Evolutionary conservation across 2,888 invertebrate species (phyloP).

Genomic region (Chydorus sphaericus): DNA sequence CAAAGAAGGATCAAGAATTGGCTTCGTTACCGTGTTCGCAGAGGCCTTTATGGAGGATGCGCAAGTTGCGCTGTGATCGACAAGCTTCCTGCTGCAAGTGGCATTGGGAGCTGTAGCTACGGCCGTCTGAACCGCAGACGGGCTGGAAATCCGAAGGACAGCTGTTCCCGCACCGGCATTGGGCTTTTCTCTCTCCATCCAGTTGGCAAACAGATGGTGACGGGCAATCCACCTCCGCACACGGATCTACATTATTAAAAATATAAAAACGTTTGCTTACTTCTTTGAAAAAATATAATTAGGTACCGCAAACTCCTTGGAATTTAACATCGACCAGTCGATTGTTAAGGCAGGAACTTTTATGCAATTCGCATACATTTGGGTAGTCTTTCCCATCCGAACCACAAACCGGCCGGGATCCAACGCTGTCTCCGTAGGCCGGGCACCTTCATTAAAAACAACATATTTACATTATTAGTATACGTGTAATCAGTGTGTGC

Average conservation of each 20-base stretch:
- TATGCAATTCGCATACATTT: slow-evolving; percentile 34
- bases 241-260: slow-evolving; percentile 56
- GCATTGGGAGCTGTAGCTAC: slow-evolving; percentile 69
- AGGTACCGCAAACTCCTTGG: slow-evolving; percentile 47
- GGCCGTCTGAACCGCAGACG: slow-evolving; percentile 47
- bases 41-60: slow-evolving; percentile 65
- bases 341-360: slow-evolving; percentile 31
- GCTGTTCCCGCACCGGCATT: slow-evolving; percentile 62
- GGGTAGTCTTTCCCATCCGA: slow-evolving; percentile 35
- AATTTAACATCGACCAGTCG: slow-evolving; percentile 39
- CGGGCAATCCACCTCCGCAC: slow-evolving; percentile 57
- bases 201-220: slow-evolving; percentile 69
- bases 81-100: slow-evolving; percentile 64
- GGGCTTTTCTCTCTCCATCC: slow-evolving; percentile 57
- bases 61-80: slow-evolving; percentile 50
- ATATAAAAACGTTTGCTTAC: neutral
- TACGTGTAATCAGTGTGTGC: neutral
- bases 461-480: neutral
- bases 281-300: neutral
- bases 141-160: slow-evolving; percentile 59
- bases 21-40: slow-evolving; percentile 76
- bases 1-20: too few relatives aligned
- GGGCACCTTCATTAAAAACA: slow-evolving; percentile 40
- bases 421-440: slow-evolving; percentile 66
- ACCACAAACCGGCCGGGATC: slow-evolving; percentile 46